A percentile compares a stretch with the other conserved stretches of the same genome.
Conservation (phyloP, 2,888 invertebrate species). For the Aspidiotus rigidus region DNA sequence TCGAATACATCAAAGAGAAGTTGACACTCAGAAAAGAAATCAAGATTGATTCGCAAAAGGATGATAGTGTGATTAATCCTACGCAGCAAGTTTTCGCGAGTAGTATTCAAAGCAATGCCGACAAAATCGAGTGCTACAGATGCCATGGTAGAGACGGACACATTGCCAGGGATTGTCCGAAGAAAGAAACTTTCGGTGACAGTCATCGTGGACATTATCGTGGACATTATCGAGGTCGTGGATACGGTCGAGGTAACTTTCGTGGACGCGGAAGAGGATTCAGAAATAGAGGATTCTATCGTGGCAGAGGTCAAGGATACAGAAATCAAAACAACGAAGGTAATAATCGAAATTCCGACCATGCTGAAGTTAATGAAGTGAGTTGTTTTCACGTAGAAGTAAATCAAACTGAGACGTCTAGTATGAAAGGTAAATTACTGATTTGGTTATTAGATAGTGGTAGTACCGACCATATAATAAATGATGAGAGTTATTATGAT, state of each 20-base stretch:
- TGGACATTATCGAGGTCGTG: not conserved
- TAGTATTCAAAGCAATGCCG: too few relatives aligned
- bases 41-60: not conserved
- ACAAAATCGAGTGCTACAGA: not conserved
- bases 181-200: not conserved
- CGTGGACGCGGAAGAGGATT: not conserved
- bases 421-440: too few relatives aligned
- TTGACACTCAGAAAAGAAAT: not conserved
- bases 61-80: not conserved
- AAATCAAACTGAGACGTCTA: too few relatives aligned
- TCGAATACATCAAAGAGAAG: not conserved
- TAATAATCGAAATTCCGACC: not conserved
- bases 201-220: not conserved
- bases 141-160: not conserved
- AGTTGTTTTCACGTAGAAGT: too few relatives aligned
- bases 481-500: too few relatives aligned
- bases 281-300: not conserved
- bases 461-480: too few relatives aligned
- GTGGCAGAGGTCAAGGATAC: too few relatives aligned
- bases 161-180: not conserved
- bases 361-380: too few relatives aligned
- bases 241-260: not conserved
- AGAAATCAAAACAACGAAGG: too few relatives aligned
- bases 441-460: too few relatives aligned
- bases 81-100: not conserved